Conservation (phyloP, 2,888 invertebrate genomes). For the Heteropelma amictum region DNA sequence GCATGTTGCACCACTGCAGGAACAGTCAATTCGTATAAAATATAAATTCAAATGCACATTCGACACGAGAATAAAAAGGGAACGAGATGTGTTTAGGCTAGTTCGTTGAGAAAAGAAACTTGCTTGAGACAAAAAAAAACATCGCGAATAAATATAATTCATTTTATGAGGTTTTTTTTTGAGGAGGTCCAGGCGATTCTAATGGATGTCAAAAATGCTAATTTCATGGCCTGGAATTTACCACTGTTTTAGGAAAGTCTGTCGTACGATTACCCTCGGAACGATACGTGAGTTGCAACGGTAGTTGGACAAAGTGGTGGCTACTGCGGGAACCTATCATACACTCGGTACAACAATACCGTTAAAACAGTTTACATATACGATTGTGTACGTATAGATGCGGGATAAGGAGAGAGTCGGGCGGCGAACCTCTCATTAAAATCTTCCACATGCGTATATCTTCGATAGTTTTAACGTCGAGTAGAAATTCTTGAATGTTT, state of each 20-base stretch:
- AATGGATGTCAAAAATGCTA: no score
- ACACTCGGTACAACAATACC: not conserved
- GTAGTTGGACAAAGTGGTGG: conserved; percentile 3
- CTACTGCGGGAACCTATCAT: conserved; percentile 8
- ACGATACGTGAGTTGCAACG: no score
- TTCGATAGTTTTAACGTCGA: not conserved
- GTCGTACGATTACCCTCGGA: no score
- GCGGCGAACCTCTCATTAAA: no score
- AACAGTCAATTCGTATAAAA: not conserved
- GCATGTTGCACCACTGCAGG: not conserved
- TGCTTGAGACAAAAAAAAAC: no score
- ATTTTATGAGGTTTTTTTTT: no score
- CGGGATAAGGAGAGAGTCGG: no score
- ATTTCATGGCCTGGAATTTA: no score
- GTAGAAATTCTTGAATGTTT: not conserved
- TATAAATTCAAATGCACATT: not conserved
- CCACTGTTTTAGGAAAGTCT: no score
- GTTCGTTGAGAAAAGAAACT: no score
- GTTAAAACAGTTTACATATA: conserved; percentile 10
- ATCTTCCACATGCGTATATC: not conserved
- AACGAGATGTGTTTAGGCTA: not conserved
- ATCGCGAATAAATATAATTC: no score
- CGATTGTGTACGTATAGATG: not conserved
- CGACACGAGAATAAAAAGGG: not conserved
- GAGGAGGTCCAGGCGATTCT: no score